Evolutionary conservation across 2,888 invertebrate genomes (phyloP).

Genomic region (Ecliptopera silaceata): DNA sequence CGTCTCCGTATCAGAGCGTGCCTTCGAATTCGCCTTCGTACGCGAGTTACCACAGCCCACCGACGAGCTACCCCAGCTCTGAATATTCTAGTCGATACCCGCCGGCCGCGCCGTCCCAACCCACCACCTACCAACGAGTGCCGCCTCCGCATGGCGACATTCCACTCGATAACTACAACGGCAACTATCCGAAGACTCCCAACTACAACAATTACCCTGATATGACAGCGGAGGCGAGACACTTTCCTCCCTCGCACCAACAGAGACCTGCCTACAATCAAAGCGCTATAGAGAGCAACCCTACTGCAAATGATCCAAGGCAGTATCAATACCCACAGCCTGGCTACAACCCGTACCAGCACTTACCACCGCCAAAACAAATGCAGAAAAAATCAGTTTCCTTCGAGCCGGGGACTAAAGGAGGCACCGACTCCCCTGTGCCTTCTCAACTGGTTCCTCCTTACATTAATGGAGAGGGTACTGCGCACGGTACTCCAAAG

Average conservation of each 20-base stretch:
- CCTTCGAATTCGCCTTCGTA: constrained; percentile 76
- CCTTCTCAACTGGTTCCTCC: constrained; percentile 66
- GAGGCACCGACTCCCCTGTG: constrained; percentile 81
- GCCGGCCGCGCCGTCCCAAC: constrained; percentile 62
- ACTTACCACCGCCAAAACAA: constrained; percentile 84
- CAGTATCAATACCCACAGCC: constrained; percentile 67
- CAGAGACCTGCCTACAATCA: constrained; percentile 70
- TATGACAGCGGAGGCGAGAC: constrained; percentile 56
- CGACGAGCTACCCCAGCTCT: constrained; percentile 73
- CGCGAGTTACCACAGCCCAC: constrained; percentile 78
- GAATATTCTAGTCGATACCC: constrained; percentile 81
- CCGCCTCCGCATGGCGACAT: constrained; percentile 82
- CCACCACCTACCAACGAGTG: constrained; percentile 84
- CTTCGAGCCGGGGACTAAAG: constrained; percentile 89
- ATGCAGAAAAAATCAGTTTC: constrained; percentile 87
- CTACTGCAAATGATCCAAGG: constrained; percentile 48
- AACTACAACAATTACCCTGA: constrained; percentile 64
- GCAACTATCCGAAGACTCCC: constrained; percentile 69
- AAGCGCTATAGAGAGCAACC: constrained; percentile 53
- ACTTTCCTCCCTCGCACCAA: constrained; percentile 63
- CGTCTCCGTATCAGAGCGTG: constrained; percentile 75
- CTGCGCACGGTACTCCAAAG: constrained; percentile 71
- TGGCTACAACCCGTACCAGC: constrained; percentile 84
- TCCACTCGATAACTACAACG: constrained; percentile 64
- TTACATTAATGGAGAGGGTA: constrained; percentile 49